These are phyloP conservation scores for Macaca fascicularis DNA, from an alignment of 2,113 vertebrate species.

Conservation along the genomic window DNA sequence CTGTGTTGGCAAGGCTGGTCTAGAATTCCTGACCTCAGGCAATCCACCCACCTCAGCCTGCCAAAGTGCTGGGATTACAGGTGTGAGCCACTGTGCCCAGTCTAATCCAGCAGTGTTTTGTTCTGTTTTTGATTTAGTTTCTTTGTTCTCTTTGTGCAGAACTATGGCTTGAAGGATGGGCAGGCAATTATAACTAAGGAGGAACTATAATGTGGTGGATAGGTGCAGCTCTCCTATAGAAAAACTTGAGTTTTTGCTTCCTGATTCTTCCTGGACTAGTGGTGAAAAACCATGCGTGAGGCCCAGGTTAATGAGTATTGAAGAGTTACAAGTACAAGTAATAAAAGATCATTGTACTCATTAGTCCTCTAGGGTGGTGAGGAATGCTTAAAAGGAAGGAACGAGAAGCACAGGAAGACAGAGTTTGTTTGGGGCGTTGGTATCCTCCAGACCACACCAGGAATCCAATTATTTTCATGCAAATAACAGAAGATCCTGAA, in stretches of 20 bases:
- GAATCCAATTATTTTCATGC: constrained; percentile 27
- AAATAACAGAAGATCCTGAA: not conserved
- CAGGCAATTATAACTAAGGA: not conserved
- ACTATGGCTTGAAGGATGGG: not conserved
- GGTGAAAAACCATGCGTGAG: not conserved
- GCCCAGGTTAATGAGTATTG: not conserved
- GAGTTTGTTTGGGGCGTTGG: not conserved
- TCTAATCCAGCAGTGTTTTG: not conserved
- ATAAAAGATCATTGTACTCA: not conserved
- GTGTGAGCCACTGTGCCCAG: too few relatives aligned
- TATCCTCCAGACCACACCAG: not conserved
- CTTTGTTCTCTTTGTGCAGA: constrained; percentile 39
- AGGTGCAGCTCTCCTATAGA: not conserved
- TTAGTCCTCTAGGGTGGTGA: not conserved
- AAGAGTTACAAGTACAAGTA: constrained; percentile 25
- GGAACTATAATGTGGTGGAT: not conserved
- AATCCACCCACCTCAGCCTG: too few relatives aligned
- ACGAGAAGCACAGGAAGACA: not conserved
- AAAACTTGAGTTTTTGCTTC: not conserved
- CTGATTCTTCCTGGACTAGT: not conserved
- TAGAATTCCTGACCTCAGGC: too few relatives aligned
- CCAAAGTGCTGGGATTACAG: too few relatives aligned
- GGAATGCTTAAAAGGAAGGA: not conserved
- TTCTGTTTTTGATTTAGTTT: not conserved
- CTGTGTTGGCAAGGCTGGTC: too few relatives aligned